phyloP scores from a whole-genome alignment of 2,113 vertebrate species.

The Macrotus californicus region DNA sequence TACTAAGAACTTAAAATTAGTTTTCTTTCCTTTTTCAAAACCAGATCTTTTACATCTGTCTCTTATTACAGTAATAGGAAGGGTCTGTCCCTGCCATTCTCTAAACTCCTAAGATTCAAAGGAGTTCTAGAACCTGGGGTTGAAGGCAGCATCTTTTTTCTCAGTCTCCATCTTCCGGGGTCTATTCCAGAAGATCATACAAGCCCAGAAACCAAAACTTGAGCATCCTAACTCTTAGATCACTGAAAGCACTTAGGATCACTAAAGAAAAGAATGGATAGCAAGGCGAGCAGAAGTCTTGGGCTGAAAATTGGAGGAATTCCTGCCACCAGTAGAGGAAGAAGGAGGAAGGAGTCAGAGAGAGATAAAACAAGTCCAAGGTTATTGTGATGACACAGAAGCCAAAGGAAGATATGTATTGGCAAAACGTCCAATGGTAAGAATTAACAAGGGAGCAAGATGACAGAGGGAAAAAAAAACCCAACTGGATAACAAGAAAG shows the following conservation, averaged over 20 bases:
- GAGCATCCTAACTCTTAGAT: neutral
- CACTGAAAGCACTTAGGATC: neutral
- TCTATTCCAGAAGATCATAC: neutral
- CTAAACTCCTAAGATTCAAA: neutral
- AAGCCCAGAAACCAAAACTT: neutral
- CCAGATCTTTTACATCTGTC: neutral
- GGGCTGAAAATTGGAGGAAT: neutral
- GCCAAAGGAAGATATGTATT: neutral
- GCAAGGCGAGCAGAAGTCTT: neutral
- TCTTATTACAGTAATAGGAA: neutral
- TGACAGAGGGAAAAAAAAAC: neutral
- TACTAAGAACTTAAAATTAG: neutral
- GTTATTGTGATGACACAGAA: neutral
- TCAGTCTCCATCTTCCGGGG: neutral
- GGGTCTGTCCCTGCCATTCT: neutral
- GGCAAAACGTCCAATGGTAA: neutral
- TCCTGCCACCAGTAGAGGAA: neutral
- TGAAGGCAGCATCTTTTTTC: neutral
- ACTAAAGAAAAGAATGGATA: neutral
- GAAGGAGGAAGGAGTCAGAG: neutral
- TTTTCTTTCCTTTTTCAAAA: constrained; percentile 9
- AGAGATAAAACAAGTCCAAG: neutral
- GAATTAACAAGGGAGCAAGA: neutral
- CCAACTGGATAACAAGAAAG: neutral
- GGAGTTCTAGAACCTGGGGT: neutral